A percentile compares a stretch with the other conserved stretches of the same genome.
Conservation (phyloP, 1,140 invertebrate genomes). For the Aricia agestis region DNA sequence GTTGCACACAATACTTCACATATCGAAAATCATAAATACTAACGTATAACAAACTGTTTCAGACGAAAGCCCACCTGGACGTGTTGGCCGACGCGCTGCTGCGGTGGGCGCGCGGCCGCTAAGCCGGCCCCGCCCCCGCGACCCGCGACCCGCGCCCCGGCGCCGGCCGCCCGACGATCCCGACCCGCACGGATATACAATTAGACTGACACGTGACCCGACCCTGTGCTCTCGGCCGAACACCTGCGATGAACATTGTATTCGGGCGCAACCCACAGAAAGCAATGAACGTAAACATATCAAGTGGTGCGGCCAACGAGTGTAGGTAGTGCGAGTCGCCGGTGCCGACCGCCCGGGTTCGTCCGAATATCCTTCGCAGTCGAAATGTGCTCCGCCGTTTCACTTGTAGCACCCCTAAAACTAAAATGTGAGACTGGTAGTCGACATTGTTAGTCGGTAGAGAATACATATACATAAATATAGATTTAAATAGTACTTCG, state of each 20-base stretch:
- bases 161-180: conserved; percentile 38
- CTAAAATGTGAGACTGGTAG: conserved; percentile 76
- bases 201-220: conserved; percentile 45
- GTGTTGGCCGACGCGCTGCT: conserved; percentile 94
- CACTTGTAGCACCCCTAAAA: conserved; percentile 66
- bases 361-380: conserved; percentile 61
- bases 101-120: conserved; percentile 93
- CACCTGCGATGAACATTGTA: conserved; percentile 54
- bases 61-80: conserved; percentile 96
- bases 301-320: conserved; percentile 65
- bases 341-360: conserved; percentile 46
- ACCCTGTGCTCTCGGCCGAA: conserved; percentile 46
- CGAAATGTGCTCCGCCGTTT: conserved; percentile 56
- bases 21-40: background rate
- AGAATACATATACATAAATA: conserved; percentile 62
- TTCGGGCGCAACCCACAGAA: conserved; percentile 60
- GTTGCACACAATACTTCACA: too few species aligned
- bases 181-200: conserved; percentile 47
- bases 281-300: conserved; percentile 66
- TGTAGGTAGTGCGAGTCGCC: conserved; percentile 48
- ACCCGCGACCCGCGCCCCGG: conserved; percentile 40
- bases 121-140: conserved; percentile 54
- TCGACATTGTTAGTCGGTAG: conserved; percentile 73
- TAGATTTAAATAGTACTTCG: conserved; percentile 54
- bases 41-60: conserved; percentile 51